Evolutionary conservation across 2,888 invertebrate genomes (phyloP).

Genomic region (Epinotia demarniana): DNA sequence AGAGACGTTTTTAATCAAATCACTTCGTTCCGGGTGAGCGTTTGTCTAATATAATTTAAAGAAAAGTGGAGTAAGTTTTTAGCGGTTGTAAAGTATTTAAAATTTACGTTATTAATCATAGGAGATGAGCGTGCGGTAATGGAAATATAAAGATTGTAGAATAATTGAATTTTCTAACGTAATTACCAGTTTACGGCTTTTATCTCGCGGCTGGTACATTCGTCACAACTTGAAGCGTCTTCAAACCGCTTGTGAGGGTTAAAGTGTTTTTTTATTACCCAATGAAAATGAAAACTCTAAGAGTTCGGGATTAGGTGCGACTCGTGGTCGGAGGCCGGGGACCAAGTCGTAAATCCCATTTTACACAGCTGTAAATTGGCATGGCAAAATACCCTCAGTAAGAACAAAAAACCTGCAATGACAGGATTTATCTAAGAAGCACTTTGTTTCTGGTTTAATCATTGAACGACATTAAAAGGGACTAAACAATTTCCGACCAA

Average conservation of each 20-base stretch:
- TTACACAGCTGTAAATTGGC: slow-evolving; percentile 37
- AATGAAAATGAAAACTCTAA: slow-evolving; percentile 44
- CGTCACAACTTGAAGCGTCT: slow-evolving; percentile 31
- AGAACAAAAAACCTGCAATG: not conserved
- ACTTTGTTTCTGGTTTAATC: not conserved
- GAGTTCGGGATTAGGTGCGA: slow-evolving; percentile 38
- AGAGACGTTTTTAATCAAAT: too few relatives aligned
- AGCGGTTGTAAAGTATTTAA: too few relatives aligned
- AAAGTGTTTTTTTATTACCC: slow-evolving; percentile 43
- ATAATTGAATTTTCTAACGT: slow-evolving; percentile 27
- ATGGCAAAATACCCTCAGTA: not conserved
- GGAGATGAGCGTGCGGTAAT: not conserved
- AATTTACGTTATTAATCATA: not conserved
- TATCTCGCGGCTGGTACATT: slow-evolving; percentile 20
- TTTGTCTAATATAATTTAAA: too few relatives aligned
- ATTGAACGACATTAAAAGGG: slow-evolving; percentile 13
- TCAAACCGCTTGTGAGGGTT: slow-evolving; percentile 39
- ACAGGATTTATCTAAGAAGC: not conserved
- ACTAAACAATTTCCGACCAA: not conserved
- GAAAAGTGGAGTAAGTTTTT: too few relatives aligned
- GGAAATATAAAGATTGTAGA: not conserved
- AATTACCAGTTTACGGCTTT: slow-evolving; percentile 39
- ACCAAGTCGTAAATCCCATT: slow-evolving; percentile 33
- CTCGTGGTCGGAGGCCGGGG: slow-evolving; percentile 32
- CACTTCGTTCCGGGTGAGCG: too few relatives aligned